Percentiles rank a stretch among this genome's conserved stretches.
These are phyloP conservation scores for Cantharis rustica DNA, from an alignment of 2,888 invertebrate species.

Conservation along the genomic window DNA sequence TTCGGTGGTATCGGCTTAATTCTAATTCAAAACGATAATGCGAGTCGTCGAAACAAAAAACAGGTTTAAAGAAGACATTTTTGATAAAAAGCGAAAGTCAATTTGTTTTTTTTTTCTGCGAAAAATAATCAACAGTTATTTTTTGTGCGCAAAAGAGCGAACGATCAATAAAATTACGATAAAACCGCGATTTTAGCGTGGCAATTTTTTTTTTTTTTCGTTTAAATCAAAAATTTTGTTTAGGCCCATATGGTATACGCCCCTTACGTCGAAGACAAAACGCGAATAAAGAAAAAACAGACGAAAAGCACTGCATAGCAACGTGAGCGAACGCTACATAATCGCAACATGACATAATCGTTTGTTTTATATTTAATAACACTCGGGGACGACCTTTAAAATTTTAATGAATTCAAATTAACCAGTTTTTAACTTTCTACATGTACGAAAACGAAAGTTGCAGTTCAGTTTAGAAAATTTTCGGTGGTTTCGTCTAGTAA, in stretches of 20 bases:
- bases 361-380: slow-evolving; percentile 13
- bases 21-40: neutral
- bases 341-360: slow-evolving; percentile 11
- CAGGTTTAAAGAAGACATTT: neutral
- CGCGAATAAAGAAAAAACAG: neutral
- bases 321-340: slow-evolving; percentile 12
- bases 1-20: neutral
- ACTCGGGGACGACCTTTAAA: slow-evolving; percentile 12
- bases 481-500: neutral
- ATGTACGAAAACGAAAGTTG: neutral
- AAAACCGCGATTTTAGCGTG: neutral
- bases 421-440: neutral
- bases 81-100: neutral
- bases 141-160: neutral
- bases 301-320: slow-evolving; percentile 1
- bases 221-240: neutral
- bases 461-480: neutral
- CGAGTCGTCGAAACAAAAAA: neutral
- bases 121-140: neutral
- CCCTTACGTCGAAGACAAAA: neutral
- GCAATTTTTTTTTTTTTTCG: neutral
- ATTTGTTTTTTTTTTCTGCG: neutral
- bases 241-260: neutral
- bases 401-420: slow-evolving; percentile 4
- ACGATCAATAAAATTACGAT: neutral